Evolutionary conservation across 2,888 invertebrate genomes (phyloP), one percentile per base, ranked within the genome.

Genomic region (Apodemia hepburni): DNA sequence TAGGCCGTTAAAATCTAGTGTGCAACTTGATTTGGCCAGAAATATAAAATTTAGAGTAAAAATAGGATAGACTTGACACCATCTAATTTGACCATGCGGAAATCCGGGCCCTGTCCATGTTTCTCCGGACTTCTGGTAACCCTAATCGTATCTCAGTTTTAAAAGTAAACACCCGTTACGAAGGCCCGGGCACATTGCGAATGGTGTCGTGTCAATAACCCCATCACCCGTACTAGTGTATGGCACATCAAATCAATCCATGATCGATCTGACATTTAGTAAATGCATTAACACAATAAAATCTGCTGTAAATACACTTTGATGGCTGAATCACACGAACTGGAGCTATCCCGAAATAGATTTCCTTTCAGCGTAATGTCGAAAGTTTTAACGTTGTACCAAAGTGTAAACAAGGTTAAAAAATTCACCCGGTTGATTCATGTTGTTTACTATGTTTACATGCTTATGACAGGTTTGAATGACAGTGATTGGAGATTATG

Each of bases 181-280:
- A 57, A 47, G 61, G 54, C 62, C 58, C 35, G 58, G 27, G 27
- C 45, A 45, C 45, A 45, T 45, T 45, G 45, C 61, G 47, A 62
- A 58, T 49, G 58, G 62, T 62, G 62, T 35, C 62, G 47, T 62
- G 62, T 62, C 62, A 62, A 58, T 62, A 58, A 62, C 62, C 62
- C 54, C 33, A 18, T 17, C 45, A 45, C 45, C 45, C 17, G 27
- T 11, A 18, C 29, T 58, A 33, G 35, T 58, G 58, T 49, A 61
- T 58, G 42, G 58, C 54, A 54, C 62, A 58, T 18, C 58, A 47
- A 47, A 62, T 27, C 54, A 54, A 6, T 54, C 27, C 54, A 54
- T 54, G 54, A 54, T 54, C 15, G 54, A 54, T 54, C 54, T 54
- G 27, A 27, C 54, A 54, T 27, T 54, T 15, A 15, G 27, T 27